Conservation (phyloP, 2,888 invertebrate species). For the Lacanobia wlatinum region DNA sequence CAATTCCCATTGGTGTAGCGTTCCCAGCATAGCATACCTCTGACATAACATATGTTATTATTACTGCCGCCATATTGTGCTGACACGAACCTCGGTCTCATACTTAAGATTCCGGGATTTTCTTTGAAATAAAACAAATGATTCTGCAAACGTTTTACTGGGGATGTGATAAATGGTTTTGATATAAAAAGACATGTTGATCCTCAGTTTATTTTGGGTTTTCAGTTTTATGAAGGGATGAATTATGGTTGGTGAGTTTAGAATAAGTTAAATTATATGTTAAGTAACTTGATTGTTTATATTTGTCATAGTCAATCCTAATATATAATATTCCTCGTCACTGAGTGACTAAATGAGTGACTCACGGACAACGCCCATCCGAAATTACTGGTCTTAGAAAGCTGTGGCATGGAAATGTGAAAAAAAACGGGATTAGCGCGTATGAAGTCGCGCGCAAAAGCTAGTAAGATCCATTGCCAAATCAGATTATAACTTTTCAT, state of each 20-base stretch:
- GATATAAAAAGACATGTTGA: background rate
- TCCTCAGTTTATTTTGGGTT: background rate
- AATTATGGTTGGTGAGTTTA: background rate
- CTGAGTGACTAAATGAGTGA: too few relatives aligned
- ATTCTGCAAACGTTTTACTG: conserved; percentile 11
- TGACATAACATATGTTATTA: conserved; percentile 36
- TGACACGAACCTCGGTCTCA: background rate
- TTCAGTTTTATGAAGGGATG: background rate
- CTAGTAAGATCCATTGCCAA: too few relatives aligned
- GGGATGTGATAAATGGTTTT: conserved; percentile 9
- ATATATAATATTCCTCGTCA: too few relatives aligned
- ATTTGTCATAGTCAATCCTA: too few relatives aligned
- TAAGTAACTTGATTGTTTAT: background rate
- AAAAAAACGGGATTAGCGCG: too few relatives aligned
- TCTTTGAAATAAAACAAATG: conserved; percentile 23
- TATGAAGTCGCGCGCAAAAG: too few relatives aligned
- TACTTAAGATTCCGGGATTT: conserved; percentile 1
- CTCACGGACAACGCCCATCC: too few relatives aligned
- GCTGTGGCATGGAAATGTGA: too few relatives aligned
- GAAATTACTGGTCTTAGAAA: too few relatives aligned
- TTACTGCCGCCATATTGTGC: conserved; percentile 1
- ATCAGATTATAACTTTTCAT: too few relatives aligned
- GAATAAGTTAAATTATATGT: background rate
- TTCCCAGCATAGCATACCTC: conserved; percentile 10
- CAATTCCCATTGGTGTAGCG: conserved; percentile 17